A percentile compares a stretch with the other conserved stretches of the same genome.
phyloP scores from a whole-genome alignment of 2,113 vertebrate genomes.

The Leptodactylus fuscus region DNA sequence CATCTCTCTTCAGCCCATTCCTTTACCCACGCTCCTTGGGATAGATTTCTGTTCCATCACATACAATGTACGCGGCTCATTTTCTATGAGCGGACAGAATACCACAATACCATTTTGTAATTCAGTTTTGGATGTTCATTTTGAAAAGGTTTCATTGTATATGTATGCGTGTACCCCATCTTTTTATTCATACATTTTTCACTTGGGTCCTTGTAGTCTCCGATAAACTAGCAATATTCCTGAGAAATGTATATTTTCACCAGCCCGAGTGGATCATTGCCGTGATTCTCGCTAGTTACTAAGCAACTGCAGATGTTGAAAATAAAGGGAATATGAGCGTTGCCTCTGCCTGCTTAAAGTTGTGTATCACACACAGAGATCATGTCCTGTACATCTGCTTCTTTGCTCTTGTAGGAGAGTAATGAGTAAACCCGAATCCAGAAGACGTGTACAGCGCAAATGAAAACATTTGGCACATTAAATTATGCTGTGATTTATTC shows the following conservation, averaged over 20 bases:
- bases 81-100: too few relatives aligned
- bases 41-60: background rate
- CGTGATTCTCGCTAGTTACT: background rate
- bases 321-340: background rate
- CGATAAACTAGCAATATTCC: background rate
- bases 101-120: too few relatives aligned
- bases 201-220: background rate
- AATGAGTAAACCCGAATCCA: background rate
- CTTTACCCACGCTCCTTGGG: too few relatives aligned
- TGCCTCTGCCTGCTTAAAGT: background rate
- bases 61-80: background rate
- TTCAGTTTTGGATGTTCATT: too few relatives aligned
- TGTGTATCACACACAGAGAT: background rate
- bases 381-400: conserved; percentile 18
- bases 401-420: background rate
- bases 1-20: too few relatives aligned
- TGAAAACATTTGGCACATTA: conserved; percentile 32
- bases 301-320: background rate
- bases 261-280: background rate
- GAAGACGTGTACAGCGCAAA: conserved; percentile 14
- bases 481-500: conserved; percentile 36
- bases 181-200: background rate
- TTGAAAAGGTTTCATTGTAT: background rate
- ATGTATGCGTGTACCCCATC: background rate
- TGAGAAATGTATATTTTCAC: background rate